Evolutionary conservation across 2,888 invertebrate species (phyloP).

Genomic region (Endomychus coccineus): DNA sequence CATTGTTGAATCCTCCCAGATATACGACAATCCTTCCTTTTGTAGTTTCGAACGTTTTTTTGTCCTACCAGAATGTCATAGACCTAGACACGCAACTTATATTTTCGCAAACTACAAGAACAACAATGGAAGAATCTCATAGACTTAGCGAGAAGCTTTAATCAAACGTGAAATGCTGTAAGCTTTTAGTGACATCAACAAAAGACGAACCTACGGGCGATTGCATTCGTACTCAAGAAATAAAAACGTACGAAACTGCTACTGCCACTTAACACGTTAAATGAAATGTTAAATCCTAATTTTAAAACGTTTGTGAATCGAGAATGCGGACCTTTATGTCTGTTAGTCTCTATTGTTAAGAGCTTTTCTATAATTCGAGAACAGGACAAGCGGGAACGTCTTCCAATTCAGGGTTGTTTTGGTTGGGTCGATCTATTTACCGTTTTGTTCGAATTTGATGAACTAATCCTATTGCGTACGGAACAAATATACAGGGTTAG

Average conservation of each 20-base stretch:
- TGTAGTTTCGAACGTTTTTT: too few species aligned
- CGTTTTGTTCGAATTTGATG: constrained; percentile 14
- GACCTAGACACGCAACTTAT: too few species aligned
- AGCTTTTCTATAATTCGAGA: constrained; percentile 8
- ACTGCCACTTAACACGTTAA: constrained; percentile 32
- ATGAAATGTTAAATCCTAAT: constrained; percentile 38
- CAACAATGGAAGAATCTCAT: not conserved
- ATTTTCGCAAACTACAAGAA: too few species aligned
- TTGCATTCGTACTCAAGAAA: constrained; percentile 1
- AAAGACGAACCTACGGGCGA: constrained; percentile 1
- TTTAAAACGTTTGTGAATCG: constrained; percentile 23
- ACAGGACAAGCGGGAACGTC: constrained; percentile 4
- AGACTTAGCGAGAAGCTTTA: too few species aligned
- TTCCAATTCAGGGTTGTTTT: constrained; percentile 8
- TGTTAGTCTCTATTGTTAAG: constrained; percentile 4
- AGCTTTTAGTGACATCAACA: constrained; percentile 2
- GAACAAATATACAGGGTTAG: too few species aligned
- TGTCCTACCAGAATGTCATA: too few species aligned
- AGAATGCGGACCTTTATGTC: too few species aligned
- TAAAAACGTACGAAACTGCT: constrained; percentile 25
- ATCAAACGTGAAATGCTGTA: constrained; percentile 4
- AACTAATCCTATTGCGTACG: too few species aligned
- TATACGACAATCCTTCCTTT: too few species aligned
- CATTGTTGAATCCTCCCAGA: too few species aligned
- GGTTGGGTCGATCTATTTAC: constrained; percentile 2